Percentiles rank a stretch among this genome's conserved stretches.
phyloP scores from a whole-genome alignment of 2,888 invertebrate genomes.

The Macrophya alboannulata region DNA sequence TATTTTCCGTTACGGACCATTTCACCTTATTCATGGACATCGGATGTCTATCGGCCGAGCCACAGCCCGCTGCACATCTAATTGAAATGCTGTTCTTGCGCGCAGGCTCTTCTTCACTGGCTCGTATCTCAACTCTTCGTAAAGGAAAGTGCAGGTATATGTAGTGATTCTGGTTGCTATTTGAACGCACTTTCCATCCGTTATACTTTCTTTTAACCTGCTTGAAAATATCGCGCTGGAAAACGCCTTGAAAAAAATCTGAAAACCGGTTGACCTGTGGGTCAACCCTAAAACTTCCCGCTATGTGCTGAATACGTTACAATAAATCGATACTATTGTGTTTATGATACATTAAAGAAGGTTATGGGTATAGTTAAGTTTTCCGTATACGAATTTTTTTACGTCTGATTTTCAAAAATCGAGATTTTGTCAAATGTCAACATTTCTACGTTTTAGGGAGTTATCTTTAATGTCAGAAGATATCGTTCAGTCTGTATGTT shows the following conservation, averaged over 20 bases:
- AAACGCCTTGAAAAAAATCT: not conserved
- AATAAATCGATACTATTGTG: too few species aligned
- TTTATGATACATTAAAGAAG: too few species aligned
- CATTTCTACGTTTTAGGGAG: too few species aligned
- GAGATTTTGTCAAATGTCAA: too few species aligned
- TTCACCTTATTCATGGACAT: not conserved
- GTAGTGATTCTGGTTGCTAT: conserved; percentile 1
- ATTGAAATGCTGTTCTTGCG: not conserved
- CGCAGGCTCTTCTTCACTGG: not conserved
- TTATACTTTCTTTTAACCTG: not conserved
- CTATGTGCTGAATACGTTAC: too few species aligned
- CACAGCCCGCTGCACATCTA: not conserved
- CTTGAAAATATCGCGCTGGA: not conserved
- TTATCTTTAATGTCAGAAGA: too few species aligned
- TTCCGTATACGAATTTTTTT: too few species aligned
- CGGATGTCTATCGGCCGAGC: not conserved
- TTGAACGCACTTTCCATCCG: not conserved
- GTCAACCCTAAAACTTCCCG: too few species aligned
- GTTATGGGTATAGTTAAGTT: too few species aligned
- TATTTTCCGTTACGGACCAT: not conserved
- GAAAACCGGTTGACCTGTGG: too few species aligned
- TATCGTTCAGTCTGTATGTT: too few species aligned
- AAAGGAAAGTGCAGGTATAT: not conserved
- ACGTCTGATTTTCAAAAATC: too few species aligned
- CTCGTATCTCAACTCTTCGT: not conserved